Conservation (phyloP, 2,797 vertebrate species). For the Phataginus tetradactyla region DNA sequence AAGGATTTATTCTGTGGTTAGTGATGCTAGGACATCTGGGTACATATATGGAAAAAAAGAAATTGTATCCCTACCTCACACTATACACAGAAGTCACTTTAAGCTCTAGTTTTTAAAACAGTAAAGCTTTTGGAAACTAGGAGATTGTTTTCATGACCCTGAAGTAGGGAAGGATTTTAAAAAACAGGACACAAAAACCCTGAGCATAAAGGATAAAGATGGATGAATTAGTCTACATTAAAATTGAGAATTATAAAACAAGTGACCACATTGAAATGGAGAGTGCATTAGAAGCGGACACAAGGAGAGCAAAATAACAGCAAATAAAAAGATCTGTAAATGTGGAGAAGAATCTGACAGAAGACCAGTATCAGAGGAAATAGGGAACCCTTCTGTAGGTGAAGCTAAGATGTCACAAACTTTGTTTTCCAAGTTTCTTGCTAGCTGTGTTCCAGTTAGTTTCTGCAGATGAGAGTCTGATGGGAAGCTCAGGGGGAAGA, state of each 20-base stretch:
- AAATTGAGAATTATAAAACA: background rate
- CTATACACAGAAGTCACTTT: background rate
- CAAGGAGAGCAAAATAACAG: background rate
- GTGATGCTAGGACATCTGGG: background rate
- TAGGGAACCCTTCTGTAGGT: background rate
- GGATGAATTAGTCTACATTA: background rate
- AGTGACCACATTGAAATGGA: background rate
- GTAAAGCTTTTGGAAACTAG: constrained; percentile 25
- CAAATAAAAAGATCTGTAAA: background rate
- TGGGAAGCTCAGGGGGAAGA: background rate
- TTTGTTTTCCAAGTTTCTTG: background rate
- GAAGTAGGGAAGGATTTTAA: background rate
- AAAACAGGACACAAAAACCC: background rate
- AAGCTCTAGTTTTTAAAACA: constrained; percentile 24
- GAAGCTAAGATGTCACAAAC: background rate
- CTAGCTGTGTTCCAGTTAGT: background rate
- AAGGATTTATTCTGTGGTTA: background rate
- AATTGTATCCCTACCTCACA: background rate
- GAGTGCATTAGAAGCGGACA: background rate
- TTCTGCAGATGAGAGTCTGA: background rate
- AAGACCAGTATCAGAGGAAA: background rate
- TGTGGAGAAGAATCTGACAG: background rate
- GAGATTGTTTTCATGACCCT: constrained; percentile 36
- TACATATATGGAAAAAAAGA: background rate
- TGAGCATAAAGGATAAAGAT: background rate